Evolutionary conservation across 2,888 invertebrate genomes (phyloP).

Genomic region (Baronia brevicornis): DNA sequence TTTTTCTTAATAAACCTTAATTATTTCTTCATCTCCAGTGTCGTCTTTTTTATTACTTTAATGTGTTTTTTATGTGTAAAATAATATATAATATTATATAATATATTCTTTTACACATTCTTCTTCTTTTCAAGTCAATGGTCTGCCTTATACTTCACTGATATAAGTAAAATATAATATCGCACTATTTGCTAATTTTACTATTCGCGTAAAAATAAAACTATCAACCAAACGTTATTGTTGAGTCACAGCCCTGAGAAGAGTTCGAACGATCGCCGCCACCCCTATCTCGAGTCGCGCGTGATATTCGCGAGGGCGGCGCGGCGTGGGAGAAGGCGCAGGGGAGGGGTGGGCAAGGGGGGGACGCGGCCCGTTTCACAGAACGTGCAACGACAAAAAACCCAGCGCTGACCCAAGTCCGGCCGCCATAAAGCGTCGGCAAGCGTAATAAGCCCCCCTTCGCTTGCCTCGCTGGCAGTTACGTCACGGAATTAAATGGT

Average conservation of each 20-base stretch:
- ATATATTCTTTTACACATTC: too few species aligned
- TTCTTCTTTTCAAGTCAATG: too few species aligned
- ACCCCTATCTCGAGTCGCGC: conserved; percentile 47
- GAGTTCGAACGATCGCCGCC: conserved; percentile 26
- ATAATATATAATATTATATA: too few species aligned
- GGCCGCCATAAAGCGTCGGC: conserved; percentile 57
- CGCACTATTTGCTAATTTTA: too few species aligned
- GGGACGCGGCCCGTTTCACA: conserved; percentile 19
- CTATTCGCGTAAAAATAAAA: not conserved
- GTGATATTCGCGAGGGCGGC: conserved; percentile 37
- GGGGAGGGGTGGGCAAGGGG: conserved; percentile 24
- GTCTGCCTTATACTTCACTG: too few species aligned
- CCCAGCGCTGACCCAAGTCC: conserved; percentile 57
- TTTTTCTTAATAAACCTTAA: too few species aligned
- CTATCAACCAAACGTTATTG: too few species aligned
- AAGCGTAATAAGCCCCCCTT: conserved; percentile 52
- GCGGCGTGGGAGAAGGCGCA: conserved; percentile 24
- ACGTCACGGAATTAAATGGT: conserved; percentile 41
- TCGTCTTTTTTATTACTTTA: too few species aligned
- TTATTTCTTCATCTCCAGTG: too few species aligned
- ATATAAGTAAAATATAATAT: too few species aligned
- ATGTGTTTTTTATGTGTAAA: too few species aligned
- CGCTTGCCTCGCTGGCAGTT: conserved; percentile 49
- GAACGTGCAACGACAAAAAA: conserved; percentile 65
- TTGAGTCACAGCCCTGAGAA: too few species aligned